A percentile compares a stretch with the other conserved stretches of the same genome.
phyloP scores from a whole-genome alignment of 2,888 invertebrate species.

The Drosophila macrothrix region DNA sequence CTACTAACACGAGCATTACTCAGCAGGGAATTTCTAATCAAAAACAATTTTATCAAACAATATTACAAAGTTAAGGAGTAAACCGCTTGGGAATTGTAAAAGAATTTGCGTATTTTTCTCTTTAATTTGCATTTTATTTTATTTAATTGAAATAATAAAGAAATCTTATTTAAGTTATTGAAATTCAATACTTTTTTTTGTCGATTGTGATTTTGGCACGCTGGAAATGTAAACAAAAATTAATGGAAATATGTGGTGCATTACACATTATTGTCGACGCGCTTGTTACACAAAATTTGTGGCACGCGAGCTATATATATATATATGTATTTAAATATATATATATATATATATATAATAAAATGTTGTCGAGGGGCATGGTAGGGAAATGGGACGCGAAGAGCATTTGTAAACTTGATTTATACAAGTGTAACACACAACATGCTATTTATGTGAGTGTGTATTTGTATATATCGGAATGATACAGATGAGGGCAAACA shows the following conservation, averaged over 20 bases:
- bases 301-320: conserved; percentile 53
- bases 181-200: conserved; percentile 2
- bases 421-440: conserved; percentile 46
- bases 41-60: background rate
- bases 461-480: background rate
- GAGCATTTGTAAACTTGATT: conserved; percentile 51
- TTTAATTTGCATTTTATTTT: background rate
- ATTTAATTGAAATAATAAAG: background rate
- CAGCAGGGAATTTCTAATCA: background rate
- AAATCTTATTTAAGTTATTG: background rate
- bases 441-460: conserved; percentile 46
- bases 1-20: background rate
- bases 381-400: background rate
- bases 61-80: background rate
- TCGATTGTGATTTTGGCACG: conserved; percentile 33
- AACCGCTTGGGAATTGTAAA: background rate
- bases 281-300: conserved; percentile 38
- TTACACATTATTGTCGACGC: conserved; percentile 25
- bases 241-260: conserved; percentile 27
- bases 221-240: conserved; percentile 27
- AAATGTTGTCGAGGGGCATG: conserved; percentile 26
- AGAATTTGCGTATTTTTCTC: background rate
- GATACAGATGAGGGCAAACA: background rate
- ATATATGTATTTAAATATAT: background rate
- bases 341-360: background rate